Evolutionary conservation across 1,140 invertebrate genomes (phyloP).

Genomic region (Tetramorium parvispinum): DNA sequence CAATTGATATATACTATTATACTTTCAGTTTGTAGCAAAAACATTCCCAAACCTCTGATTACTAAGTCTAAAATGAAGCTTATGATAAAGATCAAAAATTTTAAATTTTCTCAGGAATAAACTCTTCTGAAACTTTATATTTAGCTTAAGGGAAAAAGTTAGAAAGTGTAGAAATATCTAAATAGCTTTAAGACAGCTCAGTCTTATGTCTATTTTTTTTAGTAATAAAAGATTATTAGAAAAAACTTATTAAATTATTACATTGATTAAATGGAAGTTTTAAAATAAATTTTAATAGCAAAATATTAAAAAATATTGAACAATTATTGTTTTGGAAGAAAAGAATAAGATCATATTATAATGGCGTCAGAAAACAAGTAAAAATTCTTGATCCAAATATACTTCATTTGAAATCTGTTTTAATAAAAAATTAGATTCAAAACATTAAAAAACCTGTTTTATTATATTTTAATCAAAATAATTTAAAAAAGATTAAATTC

Average conservation of each 20-base stretch:
- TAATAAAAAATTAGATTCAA: conserved; percentile 18
- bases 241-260: not conserved
- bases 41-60: conserved; percentile 21
- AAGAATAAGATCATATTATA: not conserved
- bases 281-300: not conserved
- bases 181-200: conserved; percentile 17
- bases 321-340: not conserved
- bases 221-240: not conserved
- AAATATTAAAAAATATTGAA: not conserved
- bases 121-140: conserved; percentile 3
- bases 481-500: conserved; percentile 7
- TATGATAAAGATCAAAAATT: conserved; percentile 31
- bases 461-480: conserved; percentile 5
- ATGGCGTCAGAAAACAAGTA: not conserved
- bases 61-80: conserved; percentile 12
- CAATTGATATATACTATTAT: conserved; percentile 17
- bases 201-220: conserved; percentile 16
- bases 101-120: conserved; percentile 38
- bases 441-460: not conserved
- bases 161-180: conserved; percentile 27
- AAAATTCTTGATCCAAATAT: not conserved
- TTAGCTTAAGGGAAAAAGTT: conserved; percentile 39
- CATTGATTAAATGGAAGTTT: not conserved
- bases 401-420: not conserved
- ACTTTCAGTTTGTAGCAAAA: conserved; percentile 33